Conservation (phyloP, 2,888 invertebrate genomes). For the Phaonia tiefii region DNA sequence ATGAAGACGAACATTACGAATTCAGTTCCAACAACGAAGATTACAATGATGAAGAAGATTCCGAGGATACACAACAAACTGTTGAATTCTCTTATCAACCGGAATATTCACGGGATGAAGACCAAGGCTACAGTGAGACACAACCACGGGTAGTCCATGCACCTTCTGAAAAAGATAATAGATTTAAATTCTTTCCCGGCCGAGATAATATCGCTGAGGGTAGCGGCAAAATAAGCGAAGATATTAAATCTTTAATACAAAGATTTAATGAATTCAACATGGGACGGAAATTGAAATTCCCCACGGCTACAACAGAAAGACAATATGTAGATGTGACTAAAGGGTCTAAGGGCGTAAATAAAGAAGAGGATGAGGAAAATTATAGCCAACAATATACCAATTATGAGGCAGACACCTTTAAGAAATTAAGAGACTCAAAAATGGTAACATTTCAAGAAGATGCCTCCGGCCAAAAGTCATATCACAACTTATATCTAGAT, state of each 20-base stretch:
- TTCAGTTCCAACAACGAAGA: constrained; percentile 39
- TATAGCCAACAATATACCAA: constrained; percentile 48
- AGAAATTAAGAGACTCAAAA: constrained; percentile 16
- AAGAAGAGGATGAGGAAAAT: constrained; percentile 66
- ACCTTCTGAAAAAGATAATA: constrained; percentile 29
- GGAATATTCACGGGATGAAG: constrained; percentile 54
- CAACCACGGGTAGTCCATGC: constrained; percentile 45
- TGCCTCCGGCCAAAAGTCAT: neutral
- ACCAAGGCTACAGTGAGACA: constrained; percentile 45
- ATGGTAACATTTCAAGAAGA: constrained; percentile 50
- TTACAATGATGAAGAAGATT: constrained; percentile 58
- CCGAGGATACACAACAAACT: constrained; percentile 60
- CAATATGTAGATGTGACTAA: constrained; percentile 47
- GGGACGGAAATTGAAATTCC: constrained; percentile 75
- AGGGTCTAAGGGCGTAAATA: constrained; percentile 54
- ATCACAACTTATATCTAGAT: constrained; percentile 10
- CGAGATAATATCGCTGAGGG: constrained; percentile 40
- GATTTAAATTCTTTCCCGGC: constrained; percentile 52
- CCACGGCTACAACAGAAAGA: constrained; percentile 63
- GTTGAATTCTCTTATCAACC: constrained; percentile 44
- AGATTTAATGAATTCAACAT: constrained; percentile 73
- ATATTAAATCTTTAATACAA: constrained; percentile 60
- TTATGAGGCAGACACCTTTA: constrained; percentile 41
- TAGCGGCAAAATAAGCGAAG: neutral
- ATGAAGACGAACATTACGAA: constrained; percentile 25